Evolutionary conservation across 2,888 invertebrate genomes (phyloP), one percentile per base, ranked within the genome.

Genomic region (Hydraecia micacea): DNA sequence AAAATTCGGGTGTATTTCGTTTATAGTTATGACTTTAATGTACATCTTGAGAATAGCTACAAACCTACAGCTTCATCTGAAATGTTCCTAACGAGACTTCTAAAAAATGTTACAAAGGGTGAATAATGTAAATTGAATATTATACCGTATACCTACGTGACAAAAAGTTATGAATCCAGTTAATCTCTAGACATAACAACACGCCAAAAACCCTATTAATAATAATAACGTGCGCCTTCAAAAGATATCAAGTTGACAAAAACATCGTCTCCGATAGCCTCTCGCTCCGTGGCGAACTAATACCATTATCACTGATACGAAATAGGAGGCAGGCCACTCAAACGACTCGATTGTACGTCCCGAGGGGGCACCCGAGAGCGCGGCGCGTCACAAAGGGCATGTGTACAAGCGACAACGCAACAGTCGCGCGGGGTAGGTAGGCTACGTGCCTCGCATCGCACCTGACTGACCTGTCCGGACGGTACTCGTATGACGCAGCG

Each of bases 401-500:
- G 88, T 87, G 87, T 87, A 87, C 85, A 89, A 82, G 88, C 85
- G 89, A 72, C 85, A 88, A 72, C 81, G 88, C 83, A 86, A 87
- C 86, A 81, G 87, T 80, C 85, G 80, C 81, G 42, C 66, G 73
- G 81, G 46, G 76, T 70, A 58, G 32, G 55, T 39, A 60, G 70
- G 70, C 69, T 70, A 91, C 92, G 91, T 92, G 90, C 81, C 86
- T 84, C 72, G 90, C 90, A 90, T 89, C 86, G 83, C 81, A 89
- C 88, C 88, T 86, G 88, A 84, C 88, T 88, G 90, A 88, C 90
- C 90, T 80, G 84, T 77, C 85, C 86, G 85, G 85, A 87, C 89
- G 86, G 83, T 79, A 84, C 87, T 68, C 62, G 49, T 39, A 79
- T 62, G 55, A 83, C 80, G 83, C 83, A 69, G 85, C 85, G 83